These are phyloP conservation scores for Musca domestica DNA, from an alignment of 1,140 invertebrate species.

Conservation along the genomic window DNA sequence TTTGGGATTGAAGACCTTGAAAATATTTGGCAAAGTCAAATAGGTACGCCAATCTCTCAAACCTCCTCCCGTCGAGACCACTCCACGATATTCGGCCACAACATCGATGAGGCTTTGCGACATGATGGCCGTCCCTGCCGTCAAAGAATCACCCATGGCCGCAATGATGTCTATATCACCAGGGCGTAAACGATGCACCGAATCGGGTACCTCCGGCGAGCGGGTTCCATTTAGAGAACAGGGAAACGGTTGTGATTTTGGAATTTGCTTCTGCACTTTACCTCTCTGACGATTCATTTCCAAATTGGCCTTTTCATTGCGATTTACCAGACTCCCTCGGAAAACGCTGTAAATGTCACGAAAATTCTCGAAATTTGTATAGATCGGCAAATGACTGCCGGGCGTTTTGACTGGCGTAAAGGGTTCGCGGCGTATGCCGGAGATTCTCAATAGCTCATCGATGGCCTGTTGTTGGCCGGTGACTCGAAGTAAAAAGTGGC, in stretches of 20 bases:
- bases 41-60: constrained; percentile 60
- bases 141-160: constrained; percentile 69
- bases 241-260: background rate
- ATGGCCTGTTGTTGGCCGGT: too few relatives aligned
- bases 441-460: too few relatives aligned
- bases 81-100: constrained; percentile 52
- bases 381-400: background rate
- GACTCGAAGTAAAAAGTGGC: too few relatives aligned
- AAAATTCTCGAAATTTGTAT: background rate
- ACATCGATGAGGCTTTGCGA: constrained; percentile 40
- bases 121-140: constrained; percentile 60
- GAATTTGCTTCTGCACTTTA: background rate
- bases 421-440: background rate
- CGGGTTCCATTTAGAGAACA: background rate
- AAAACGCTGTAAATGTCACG: background rate
- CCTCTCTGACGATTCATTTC: background rate
- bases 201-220: constrained; percentile 39
- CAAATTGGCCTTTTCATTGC: background rate
- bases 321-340: background rate
- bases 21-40: constrained; percentile 60
- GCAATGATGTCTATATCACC: constrained; percentile 68
- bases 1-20: constrained; percentile 64
- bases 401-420: background rate
- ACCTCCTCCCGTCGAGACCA: constrained; percentile 56
- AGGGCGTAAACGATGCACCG: constrained; percentile 59